A percentile compares a stretch with the other conserved stretches of the same genome.
Conservation (phyloP, 2,113 vertebrate species). For the Mesembrinibis cayennensis region DNA sequence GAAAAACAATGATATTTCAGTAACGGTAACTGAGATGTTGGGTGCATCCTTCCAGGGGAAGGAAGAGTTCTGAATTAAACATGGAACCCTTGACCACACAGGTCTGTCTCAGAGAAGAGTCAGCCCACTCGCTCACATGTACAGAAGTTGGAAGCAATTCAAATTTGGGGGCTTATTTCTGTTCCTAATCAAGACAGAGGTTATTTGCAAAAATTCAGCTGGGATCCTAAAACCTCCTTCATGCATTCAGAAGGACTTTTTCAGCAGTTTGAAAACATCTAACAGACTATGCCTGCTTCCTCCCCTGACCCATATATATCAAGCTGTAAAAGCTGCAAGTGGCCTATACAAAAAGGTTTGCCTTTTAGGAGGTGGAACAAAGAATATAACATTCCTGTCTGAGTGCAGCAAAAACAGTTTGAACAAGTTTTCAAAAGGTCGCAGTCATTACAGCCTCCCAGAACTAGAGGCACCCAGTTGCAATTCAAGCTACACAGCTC, state of each 20-base stretch:
- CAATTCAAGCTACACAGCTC: not conserved
- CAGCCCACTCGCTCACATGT: rapidly evolving
- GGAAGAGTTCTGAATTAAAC: not conserved
- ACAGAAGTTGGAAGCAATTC: not conserved
- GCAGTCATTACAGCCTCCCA: not conserved
- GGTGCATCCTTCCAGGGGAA: not conserved
- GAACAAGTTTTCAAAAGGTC: constrained; percentile 47
- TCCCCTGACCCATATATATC: constrained; percentile 23
- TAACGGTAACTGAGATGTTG: not conserved
- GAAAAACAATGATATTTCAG: not conserved
- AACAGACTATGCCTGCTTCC: not conserved
- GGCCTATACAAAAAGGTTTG: not conserved
- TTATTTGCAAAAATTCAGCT: not conserved
- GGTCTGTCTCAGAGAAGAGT: not conserved
- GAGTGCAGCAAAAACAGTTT: constrained; percentile 26
- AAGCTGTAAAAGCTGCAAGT: not conserved
- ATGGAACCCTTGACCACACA: not conserved
- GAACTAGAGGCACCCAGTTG: constrained; percentile 1
- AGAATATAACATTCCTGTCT: constrained; percentile 36
- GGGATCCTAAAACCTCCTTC: not conserved
- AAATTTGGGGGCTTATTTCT: not conserved
- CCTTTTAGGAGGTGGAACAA: constrained; percentile 33
- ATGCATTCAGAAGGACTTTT: not conserved
- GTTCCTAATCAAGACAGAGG: not conserved
- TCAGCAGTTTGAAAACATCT: not conserved